Evolutionary conservation across 2,888 invertebrate genomes (phyloP).

Genomic region (Mythimna lalbum): DNA sequence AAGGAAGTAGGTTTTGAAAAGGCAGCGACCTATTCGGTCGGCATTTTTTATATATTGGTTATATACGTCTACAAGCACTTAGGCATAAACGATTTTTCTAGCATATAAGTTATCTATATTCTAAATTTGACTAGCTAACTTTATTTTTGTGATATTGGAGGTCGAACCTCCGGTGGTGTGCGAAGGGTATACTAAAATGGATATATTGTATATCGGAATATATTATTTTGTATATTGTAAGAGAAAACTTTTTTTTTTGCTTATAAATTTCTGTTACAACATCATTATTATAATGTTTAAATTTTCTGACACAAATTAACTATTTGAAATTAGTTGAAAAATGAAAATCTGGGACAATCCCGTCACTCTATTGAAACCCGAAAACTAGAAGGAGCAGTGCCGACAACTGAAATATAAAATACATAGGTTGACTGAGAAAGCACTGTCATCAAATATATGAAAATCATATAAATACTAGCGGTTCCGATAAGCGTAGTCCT

Average conservation of each 20-base stretch:
- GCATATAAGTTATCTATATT: constrained; percentile 76
- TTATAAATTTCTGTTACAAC: not conserved
- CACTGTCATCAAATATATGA: too few relatives aligned
- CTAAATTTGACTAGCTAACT: constrained; percentile 88
- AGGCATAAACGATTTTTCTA: constrained; percentile 71
- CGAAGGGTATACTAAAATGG: constrained; percentile 47
- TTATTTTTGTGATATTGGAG: constrained; percentile 81
- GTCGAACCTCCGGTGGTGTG: constrained; percentile 73
- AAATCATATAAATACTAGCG: too few relatives aligned
- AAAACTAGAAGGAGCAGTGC: too few relatives aligned
- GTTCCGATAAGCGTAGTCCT: too few relatives aligned
- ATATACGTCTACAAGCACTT: constrained; percentile 65
- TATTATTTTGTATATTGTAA: not conserved
- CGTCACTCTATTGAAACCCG: too few relatives aligned
- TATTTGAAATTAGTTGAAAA: too few relatives aligned
- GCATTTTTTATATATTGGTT: constrained; percentile 61
- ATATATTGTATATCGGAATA: not conserved
- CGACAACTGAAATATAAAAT: too few relatives aligned
- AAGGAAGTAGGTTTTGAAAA: constrained; percentile 65
- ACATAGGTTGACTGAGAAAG: too few relatives aligned
- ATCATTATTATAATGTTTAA: too few relatives aligned
- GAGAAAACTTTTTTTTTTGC: not conserved
- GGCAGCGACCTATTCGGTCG: constrained; percentile 57
- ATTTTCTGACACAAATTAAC: too few relatives aligned
- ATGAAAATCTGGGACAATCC: too few relatives aligned